Evolutionary conservation across 1,140 invertebrate genomes (phyloP).

Genomic region (Drosophila lowei): DNA sequence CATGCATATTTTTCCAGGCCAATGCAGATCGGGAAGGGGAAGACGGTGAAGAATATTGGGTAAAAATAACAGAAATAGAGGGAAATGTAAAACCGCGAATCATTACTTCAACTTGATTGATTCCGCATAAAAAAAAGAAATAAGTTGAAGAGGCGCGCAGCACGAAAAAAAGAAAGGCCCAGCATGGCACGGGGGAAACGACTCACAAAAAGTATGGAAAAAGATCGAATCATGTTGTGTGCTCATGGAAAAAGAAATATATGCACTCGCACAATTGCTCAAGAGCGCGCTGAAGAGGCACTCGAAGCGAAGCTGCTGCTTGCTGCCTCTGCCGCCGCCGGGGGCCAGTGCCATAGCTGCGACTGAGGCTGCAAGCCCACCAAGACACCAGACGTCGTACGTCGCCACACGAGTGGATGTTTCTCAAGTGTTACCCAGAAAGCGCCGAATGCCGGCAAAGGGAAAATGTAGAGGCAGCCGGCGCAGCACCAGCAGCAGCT

Average conservation of each 20-base stretch:
- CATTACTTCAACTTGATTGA: conserved; percentile 71
- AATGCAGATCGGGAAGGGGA: conserved; percentile 8
- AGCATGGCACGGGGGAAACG: conserved; percentile 4
- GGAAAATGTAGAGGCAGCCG: conserved; percentile 28
- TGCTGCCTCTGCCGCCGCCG: conserved; percentile 8
- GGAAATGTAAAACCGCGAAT: conserved; percentile 56
- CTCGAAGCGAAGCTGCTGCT: conserved; percentile 33
- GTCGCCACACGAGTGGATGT: conserved; percentile 58
- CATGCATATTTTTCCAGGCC: conserved; percentile 3
- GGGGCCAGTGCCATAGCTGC: background rate
- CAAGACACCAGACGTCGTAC: conserved; percentile 44
- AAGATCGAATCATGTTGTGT: conserved; percentile 49
- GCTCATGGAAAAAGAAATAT: conserved; percentile 31
- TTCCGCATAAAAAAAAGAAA: conserved; percentile 46
- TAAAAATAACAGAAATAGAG: conserved; percentile 10
- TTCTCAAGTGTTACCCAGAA: conserved; percentile 62
- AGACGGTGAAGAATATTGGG: no score
- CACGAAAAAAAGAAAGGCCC: conserved; percentile 16
- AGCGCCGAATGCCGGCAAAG: conserved; percentile 36
- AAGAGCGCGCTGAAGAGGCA: conserved; percentile 43
- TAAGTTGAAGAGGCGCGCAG: conserved; percentile 31
- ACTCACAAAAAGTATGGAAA: conserved; percentile 32
- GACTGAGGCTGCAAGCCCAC: conserved; percentile 4
- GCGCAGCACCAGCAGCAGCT: conserved; percentile 35
- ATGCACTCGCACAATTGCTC: conserved; percentile 48